Percentiles rank a stretch among this genome's conserved stretches.
Conservation (phyloP, 2,797 vertebrate species). For the Nothura maculosa region DNA sequence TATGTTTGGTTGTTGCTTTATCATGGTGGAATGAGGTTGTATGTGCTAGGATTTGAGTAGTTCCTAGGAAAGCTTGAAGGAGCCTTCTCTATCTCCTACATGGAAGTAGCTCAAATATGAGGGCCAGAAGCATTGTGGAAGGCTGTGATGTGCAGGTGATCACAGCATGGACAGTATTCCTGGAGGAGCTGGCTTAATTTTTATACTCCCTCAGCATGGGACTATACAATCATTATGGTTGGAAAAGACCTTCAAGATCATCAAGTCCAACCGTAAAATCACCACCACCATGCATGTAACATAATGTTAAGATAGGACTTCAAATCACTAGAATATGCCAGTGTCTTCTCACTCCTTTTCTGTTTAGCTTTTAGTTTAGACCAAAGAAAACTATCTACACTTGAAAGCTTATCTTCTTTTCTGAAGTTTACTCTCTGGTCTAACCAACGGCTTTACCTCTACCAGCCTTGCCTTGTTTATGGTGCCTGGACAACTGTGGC, state of each 20-base stretch:
- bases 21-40: not conserved
- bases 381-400: not conserved
- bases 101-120: not conserved
- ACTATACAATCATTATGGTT: too few relatives aligned
- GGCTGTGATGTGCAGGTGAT: not conserved
- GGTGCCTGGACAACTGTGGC: not conserved
- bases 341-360: not conserved
- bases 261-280: too few relatives aligned
- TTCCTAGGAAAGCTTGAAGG: not conserved
- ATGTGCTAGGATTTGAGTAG: accelerated
- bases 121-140: not conserved
- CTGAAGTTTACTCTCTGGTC: not conserved
- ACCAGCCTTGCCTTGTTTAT: not conserved
- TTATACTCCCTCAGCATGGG: too few relatives aligned
- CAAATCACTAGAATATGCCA: not conserved
- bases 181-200: not conserved
- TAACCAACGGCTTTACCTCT: not conserved
- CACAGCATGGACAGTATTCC: not conserved
- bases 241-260: too few relatives aligned
- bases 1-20: not conserved
- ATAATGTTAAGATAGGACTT: not conserved
- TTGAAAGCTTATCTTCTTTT: not conserved
- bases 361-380: not conserved
- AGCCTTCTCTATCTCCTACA: not conserved
- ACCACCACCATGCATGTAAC: too few relatives aligned